Conservation (phyloP, 2,113 vertebrate genomes). For the Chascanopsetta lugubris region DNA sequence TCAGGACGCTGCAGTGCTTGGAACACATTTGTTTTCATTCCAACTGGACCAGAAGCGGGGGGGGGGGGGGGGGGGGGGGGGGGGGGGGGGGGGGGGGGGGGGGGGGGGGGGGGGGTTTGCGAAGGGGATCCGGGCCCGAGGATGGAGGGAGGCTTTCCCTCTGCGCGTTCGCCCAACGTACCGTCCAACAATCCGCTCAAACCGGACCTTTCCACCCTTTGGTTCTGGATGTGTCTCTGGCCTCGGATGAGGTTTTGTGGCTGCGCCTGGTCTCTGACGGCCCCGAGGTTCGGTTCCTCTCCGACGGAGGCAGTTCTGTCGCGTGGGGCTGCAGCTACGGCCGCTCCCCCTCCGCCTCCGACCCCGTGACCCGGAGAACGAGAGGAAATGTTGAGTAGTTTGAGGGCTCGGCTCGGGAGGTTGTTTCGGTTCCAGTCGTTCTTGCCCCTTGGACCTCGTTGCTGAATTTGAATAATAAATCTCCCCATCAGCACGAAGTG, state of each 20-base stretch:
- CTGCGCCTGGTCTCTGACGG: conserved; percentile 42
- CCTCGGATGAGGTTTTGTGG: conserved; percentile 14
- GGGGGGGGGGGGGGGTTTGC: too few species aligned
- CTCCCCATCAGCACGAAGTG: conserved; percentile 43
- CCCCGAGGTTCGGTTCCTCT: conserved; percentile 33
- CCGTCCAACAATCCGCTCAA: conserved; percentile 17
- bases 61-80: conserved; percentile 59
- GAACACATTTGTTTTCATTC: conserved; percentile 68
- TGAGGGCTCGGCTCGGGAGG: background rate
- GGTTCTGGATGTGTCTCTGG: conserved; percentile 35
- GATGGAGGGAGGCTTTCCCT: conserved; percentile 34
- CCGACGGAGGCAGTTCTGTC: conserved; percentile 43
- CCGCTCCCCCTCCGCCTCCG: conserved; percentile 27
- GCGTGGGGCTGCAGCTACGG: background rate
- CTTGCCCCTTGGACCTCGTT: conserved; percentile 5
- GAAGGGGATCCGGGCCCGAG: conserved; percentile 37
- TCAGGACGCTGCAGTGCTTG: conserved; percentile 67
- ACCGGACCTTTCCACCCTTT: conserved; percentile 45
- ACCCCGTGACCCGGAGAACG: too few species aligned
- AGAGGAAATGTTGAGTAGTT: too few species aligned
- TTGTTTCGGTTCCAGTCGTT: conserved; percentile 8
- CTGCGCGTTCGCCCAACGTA: conserved; percentile 31
- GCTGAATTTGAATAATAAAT: conserved; percentile 67
- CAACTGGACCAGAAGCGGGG: conserved; percentile 40
- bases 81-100: conserved; percentile 24